A percentile compares a stretch with the other conserved stretches of the same genome.
phyloP scores from a whole-genome alignment of 1,140 invertebrate genomes.

The Temnothorax curvispinosus region DNA sequence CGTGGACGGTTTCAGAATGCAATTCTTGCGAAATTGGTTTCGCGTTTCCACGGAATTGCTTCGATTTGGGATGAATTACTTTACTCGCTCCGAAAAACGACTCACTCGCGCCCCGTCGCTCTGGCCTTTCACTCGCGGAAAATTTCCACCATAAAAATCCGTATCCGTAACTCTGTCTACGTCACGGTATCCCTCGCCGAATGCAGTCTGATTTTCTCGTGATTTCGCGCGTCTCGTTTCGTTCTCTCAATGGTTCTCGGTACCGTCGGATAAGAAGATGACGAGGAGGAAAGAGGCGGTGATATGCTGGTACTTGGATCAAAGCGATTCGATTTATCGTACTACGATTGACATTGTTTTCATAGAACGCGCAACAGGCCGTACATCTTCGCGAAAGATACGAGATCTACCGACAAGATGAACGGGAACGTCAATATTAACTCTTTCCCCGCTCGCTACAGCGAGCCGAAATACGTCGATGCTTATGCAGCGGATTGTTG shows the following conservation, averaged over 20 bases:
- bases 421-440: conserved; percentile 59
- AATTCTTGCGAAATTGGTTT: conserved; percentile 83
- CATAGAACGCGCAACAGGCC: conserved; percentile 51
- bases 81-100: conserved; percentile 48
- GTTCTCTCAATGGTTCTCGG: neutral
- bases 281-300: neutral
- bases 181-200: conserved; percentile 3
- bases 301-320: neutral
- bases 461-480: conserved; percentile 43
- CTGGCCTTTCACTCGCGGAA: neutral
- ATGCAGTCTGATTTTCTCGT: conserved; percentile 12
- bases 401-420: conserved; percentile 37
- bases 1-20: conserved; percentile 80
- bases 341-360: conserved; percentile 54
- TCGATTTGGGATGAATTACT: conserved; percentile 77
- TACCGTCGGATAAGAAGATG: neutral
- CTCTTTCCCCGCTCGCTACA: conserved; percentile 6
- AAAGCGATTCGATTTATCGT: conserved; percentile 46
- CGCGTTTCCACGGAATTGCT: conserved; percentile 78
- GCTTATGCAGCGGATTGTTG: conserved; percentile 42
- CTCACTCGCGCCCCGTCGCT: neutral
- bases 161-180: conserved; percentile 43
- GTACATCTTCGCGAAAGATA: conserved; percentile 35
- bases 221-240: conserved; percentile 1
- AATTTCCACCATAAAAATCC: conserved; percentile 45